A percentile compares a stretch with the other conserved stretches of the same genome.
These are phyloP conservation scores for Crotophaga sulcirostris DNA, from an alignment of 2,113 vertebrate genomes.

Conservation along the genomic window DNA sequence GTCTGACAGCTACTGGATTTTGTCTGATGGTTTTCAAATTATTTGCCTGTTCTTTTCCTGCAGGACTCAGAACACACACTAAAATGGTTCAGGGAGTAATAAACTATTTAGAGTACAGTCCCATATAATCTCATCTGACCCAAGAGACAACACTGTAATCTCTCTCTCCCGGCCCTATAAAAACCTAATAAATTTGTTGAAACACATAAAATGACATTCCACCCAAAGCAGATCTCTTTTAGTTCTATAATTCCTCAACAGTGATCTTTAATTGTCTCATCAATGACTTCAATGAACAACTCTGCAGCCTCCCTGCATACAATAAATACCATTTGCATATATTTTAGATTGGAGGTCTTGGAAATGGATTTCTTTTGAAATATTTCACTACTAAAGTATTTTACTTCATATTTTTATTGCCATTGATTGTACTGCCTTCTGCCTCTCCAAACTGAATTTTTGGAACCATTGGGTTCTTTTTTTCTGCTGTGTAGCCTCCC, in stretches of 20 bases:
- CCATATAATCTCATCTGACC: conserved; percentile 27
- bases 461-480: background rate
- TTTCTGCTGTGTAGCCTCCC: background rate
- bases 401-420: background rate
- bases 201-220: background rate
- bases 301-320: background rate
- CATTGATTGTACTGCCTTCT: background rate
- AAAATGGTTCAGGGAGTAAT: conserved; percentile 6
- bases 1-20: background rate
- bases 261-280: background rate
- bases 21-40: background rate
- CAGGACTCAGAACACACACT: background rate
- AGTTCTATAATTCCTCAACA: background rate
- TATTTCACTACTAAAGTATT: background rate
- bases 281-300: background rate
- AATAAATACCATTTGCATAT: background rate
- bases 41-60: background rate
- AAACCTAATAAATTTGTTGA: conserved; percentile 23
- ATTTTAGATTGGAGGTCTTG: background rate
- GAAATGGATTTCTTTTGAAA: background rate
- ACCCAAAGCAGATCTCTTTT: background rate
- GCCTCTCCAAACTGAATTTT: background rate
- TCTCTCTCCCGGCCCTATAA: background rate
- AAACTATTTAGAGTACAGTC: conserved; percentile 8
- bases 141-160: background rate